Base-by-base conservation (phyloP, 2,113 vertebrate genomes). In the Nothoprocta pentlandii region DNA sequence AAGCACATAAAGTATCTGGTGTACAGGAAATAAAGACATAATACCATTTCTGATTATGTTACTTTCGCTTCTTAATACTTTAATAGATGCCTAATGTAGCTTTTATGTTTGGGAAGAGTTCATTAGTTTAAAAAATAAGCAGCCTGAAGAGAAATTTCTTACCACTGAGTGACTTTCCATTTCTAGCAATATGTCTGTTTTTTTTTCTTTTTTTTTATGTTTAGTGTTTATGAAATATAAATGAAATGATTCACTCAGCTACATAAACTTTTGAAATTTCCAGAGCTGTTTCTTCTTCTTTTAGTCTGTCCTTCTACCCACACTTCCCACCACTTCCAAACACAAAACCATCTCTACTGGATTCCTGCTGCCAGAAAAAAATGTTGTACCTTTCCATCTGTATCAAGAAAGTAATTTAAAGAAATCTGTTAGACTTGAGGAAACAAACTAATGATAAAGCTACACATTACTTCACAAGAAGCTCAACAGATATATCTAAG, bases 91-190 rank as follows among this genome's bases (percentile, higher is more conserved):
- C 49, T 92, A 93, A 94, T 70, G 63, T 63, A 87, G 73, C 64
- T 90, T 94, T 90, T 94, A 95, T 78, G 51, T 62, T 90, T 2
- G 6, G 54, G 83, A 92, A 66, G 42, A 89, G 21, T 80, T 92
- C 42, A 92, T 95, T 93, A 75, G 58, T 90, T 95, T 86, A 90
- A 16, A 39, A 89, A 92, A 96, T 96, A 95, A 96, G 67, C 63
- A 95, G 76, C 36, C 88, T 90, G 82, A 96, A 94, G 75, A 94
- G 80, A 90, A 93, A 91, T 89, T 80, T 85, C 51, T 39, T 89
- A 74, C 79, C 34, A 84, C 42, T 41, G 89, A 91, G 59, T 92
- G 83, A 76, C 15, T 95, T 92, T 77, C 51, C 13, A 30, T 90
- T 93, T 93, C 90, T 89, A 92, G 58, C 32, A 86, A 89, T 54